Evolutionary conservation across 2,797 vertebrate genomes (phyloP).

Genomic region (Anolis apletophallus): DNA sequence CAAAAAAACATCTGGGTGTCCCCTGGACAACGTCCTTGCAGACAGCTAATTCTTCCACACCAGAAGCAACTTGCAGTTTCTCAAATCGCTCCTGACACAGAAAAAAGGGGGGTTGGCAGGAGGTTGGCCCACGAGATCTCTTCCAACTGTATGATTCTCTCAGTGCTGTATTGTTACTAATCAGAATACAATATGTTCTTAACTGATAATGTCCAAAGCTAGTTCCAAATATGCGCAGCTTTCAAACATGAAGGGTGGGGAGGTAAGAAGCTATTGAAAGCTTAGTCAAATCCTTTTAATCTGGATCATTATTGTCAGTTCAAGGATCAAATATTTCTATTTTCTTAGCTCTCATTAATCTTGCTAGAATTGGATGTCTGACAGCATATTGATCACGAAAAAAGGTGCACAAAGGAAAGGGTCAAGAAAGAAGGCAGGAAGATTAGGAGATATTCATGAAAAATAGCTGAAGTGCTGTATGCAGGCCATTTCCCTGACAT

Average conservation of each 20-base stretch:
- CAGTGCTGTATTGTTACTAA: background rate
- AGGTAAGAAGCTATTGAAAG: background rate
- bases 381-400: background rate
- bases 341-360: background rate
- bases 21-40: no score
- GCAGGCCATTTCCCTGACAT: background rate
- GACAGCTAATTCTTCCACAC: no score
- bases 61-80: no score
- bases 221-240: background rate
- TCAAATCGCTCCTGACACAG: no score
- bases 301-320: background rate
- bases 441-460: background rate
- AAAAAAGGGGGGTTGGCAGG: no score
- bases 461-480: slow-evolving; percentile 36
- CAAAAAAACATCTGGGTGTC: no score
- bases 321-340: background rate
- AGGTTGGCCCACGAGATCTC: no score
- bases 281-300: background rate
- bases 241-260: background rate
- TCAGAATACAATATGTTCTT: background rate
- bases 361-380: background rate
- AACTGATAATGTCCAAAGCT: background rate
- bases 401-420: background rate
- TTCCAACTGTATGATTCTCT: no score
- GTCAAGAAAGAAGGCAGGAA: slow-evolving; percentile 11